Evolutionary conservation across 1,140 invertebrate species (phyloP), one percentile per base, ranked within the genome.

Genomic region (Macrocentrus cingulum): DNA sequence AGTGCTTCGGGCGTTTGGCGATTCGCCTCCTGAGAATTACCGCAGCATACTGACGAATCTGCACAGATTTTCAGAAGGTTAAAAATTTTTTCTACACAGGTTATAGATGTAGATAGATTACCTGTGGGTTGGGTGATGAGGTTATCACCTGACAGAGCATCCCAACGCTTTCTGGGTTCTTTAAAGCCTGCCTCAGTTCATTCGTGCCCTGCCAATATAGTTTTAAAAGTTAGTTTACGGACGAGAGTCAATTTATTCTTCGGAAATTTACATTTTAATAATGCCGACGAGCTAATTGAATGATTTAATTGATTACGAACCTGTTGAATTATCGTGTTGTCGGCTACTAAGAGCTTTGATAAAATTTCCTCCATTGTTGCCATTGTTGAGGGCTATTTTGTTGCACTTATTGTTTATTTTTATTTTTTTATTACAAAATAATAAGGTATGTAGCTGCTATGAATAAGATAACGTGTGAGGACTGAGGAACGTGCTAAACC

Each of bases 11-110:
- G n/a, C 71, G 71, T 76, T 87, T 88, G 1, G 62, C 63, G 9
- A 88, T 80, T 58, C 83, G 81, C 66, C 84, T 86, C 22, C 83
- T 74, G 2, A 90, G 72, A 11, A 90, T 67, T 32, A 89, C 80
- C 36, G 85, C 84, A 20, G 87, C 85, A 67, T 86, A 87, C 66
- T 89, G 88, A 39, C 87, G 76, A n/a, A 88, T 79, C 78, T 88
- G 80, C n/a, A n/a, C 50, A 68, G 42, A 46, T 23, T 20, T 45
- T n/a, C n/a, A n/a, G n/a, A n/a, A n/a, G n/a, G n/a, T n/a, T 20
- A 11, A 8, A 50, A 32, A 48, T 41, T 46, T 23, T 11, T 46
- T 11, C 48, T 18, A 1, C 36, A 50, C 1, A 16, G 15, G 34
- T 34, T 54, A 49, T 44, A 44, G 29, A 20, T 45, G 7, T 44